Percentiles rank a stretch among this genome's conserved stretches.
These are phyloP conservation scores for Falcaria lacertinaria DNA, from an alignment of 2,888 invertebrate genomes.

Conservation along the genomic window DNA sequence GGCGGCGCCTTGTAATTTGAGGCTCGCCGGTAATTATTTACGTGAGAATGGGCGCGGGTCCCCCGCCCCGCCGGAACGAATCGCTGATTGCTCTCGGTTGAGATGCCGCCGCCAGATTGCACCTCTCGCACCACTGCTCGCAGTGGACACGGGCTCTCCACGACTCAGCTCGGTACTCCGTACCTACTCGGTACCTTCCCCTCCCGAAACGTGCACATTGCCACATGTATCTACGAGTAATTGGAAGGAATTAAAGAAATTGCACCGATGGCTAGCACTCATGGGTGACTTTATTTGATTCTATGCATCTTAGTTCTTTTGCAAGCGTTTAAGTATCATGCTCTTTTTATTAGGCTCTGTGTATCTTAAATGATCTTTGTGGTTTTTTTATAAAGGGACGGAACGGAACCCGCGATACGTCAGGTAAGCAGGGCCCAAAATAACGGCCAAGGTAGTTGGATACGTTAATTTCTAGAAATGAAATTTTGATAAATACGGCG, in stretches of 20 bases:
- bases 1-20: constrained; percentile 78
- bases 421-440: no score
- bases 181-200: constrained; percentile 4
- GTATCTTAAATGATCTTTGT: no score
- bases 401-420: no score
- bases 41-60: constrained; percentile 68
- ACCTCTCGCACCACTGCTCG: constrained; percentile 49
- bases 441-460: no score
- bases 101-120: constrained; percentile 70
- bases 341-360: no score
- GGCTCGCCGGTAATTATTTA: constrained; percentile 77
- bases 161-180: constrained; percentile 15
- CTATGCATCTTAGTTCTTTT: no score
- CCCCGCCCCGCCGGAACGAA: constrained; percentile 61
- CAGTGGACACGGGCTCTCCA: constrained; percentile 12
- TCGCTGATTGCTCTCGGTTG: constrained; percentile 69
- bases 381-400: no score
- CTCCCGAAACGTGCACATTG: constrained; percentile 15
- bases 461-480: no score
- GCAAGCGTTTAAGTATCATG: no score
- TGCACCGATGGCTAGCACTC: no score
- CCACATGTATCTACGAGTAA: constrained; percentile 7
- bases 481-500: no score
- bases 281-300: no score
- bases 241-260: neutral